Percentiles rank a stretch among this genome's conserved stretches.
Conservation (phyloP, 2,888 invertebrate genomes). For the Cacoxenus indagator region DNA sequence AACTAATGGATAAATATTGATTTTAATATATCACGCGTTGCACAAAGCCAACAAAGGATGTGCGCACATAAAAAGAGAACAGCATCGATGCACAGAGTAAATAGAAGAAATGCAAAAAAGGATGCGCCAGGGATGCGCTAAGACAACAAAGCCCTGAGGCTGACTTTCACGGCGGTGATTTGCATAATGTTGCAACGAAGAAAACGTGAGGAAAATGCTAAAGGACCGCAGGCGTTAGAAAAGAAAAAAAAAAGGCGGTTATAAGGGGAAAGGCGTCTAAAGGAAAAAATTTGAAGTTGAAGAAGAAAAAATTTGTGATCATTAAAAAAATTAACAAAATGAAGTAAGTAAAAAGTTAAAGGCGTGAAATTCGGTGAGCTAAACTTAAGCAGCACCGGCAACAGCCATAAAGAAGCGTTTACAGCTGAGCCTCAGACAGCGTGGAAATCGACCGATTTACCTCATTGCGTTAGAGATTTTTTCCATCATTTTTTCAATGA, state of each 20-base stretch:
- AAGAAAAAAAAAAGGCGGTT: background rate
- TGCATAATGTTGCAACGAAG: conserved; percentile 32
- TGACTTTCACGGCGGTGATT: conserved; percentile 24
- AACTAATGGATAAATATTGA: conserved; percentile 64
- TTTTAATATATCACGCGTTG: conserved; percentile 41
- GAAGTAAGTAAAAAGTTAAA: no score
- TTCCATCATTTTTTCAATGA: conserved; percentile 32
- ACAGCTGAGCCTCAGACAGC: no score
- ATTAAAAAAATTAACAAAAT: no score
- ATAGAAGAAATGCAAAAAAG: conserved; percentile 19
- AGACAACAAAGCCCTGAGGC: conserved; percentile 29
- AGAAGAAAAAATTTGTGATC: no score
- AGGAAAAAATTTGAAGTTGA: background rate
- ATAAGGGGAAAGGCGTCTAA: background rate
- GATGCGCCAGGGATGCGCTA: conserved; percentile 14
- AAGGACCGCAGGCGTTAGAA: background rate
- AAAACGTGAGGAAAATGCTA: background rate
- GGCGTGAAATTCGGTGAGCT: no score
- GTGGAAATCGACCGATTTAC: conserved; percentile 50
- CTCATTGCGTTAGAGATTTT: conserved; percentile 45
- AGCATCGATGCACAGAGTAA: no score
- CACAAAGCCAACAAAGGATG: conserved; percentile 38
- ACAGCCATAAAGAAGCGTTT: no score
- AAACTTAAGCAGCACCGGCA: no score
- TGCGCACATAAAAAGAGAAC: conserved; percentile 49